Evolutionary conservation across 2,888 invertebrate genomes (phyloP).

Genomic region (Phania funesta): DNA sequence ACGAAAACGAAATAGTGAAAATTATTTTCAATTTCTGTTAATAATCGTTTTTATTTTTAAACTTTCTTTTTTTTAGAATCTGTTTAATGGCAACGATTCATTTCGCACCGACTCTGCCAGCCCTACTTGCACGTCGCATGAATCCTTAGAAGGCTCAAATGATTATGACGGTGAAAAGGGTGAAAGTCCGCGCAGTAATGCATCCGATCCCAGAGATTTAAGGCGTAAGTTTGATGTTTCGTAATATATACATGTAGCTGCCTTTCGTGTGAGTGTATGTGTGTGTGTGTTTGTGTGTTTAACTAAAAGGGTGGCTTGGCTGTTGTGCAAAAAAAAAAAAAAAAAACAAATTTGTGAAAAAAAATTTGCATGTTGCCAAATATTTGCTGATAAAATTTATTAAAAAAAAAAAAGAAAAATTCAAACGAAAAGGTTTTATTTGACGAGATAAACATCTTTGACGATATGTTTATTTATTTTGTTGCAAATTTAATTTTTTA

Average conservation of each 20-base stretch:
- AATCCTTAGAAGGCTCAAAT: constrained; percentile 83
- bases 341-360: no score
- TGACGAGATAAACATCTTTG: constrained; percentile 65
- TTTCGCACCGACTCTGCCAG: constrained; percentile 84
- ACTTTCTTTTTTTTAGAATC: constrained; percentile 73
- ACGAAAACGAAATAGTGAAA: not conserved
- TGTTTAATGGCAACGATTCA: constrained; percentile 80
- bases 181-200: constrained; percentile 81
- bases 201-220: constrained; percentile 82
- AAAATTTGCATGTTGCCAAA: constrained; percentile 66
- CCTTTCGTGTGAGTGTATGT: not conserved
- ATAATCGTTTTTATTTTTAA: constrained; percentile 1
- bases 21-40: not conserved
- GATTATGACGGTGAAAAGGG: constrained; percentile 83
- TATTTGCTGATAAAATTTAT: constrained; percentile 65
- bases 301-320: constrained; percentile 22
- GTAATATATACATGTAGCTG: not conserved
- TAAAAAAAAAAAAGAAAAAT: constrained; percentile 35
- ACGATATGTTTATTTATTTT: constrained; percentile 63
- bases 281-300: not conserved
- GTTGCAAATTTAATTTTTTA: constrained; percentile 57
- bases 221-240: constrained; percentile 81
- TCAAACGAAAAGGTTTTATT: constrained; percentile 50
- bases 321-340: constrained; percentile 51
- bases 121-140: constrained; percentile 83